phyloP scores from a whole-genome alignment of 2,888 invertebrate species.

The Tinea pellionella region DNA sequence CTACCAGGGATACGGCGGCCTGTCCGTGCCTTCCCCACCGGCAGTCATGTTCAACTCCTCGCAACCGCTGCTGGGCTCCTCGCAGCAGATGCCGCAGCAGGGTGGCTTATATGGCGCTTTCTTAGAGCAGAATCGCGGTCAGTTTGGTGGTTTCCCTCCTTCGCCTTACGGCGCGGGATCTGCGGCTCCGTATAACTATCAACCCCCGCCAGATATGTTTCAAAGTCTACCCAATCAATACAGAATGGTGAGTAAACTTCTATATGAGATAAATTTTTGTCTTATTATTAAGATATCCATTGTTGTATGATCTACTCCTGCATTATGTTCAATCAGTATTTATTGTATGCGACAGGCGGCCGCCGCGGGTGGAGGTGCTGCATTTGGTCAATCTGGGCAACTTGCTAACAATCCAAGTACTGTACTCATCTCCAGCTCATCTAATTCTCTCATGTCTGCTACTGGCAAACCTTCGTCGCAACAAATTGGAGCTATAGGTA shows the following conservation, averaged over 20 bases:
- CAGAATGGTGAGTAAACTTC: constrained; percentile 44
- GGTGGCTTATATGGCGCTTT: constrained; percentile 87
- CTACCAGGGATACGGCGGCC: constrained; percentile 83
- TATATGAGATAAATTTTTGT: neutral
- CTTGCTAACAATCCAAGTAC: constrained; percentile 86
- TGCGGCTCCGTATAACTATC: constrained; percentile 80
- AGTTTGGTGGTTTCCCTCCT: constrained; percentile 83
- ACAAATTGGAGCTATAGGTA: constrained; percentile 86
- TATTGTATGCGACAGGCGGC: constrained; percentile 21
- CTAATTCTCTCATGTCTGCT: constrained; percentile 90
- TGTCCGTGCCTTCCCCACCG: constrained; percentile 89
- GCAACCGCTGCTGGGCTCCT: constrained; percentile 65
- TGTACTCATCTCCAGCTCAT: constrained; percentile 87
- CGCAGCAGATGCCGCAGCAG: constrained; percentile 74
- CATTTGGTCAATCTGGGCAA: constrained; percentile 84
- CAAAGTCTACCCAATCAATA: constrained; percentile 60
- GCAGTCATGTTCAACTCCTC: constrained; percentile 85
- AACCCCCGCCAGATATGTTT: constrained; percentile 73
- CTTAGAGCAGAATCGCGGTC: constrained; percentile 80
- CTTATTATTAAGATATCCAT: neutral
- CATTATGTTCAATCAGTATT: too few relatives aligned
- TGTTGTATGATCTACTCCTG: too few relatives aligned
- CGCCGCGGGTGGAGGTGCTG: constrained; percentile 72
- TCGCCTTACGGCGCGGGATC: constrained; percentile 75
- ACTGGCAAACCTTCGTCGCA: constrained; percentile 86